A percentile compares a stretch with the other conserved stretches of the same genome.
Evolutionary conservation across 2,797 vertebrate species (phyloP).

Genomic region (Melanotaenia pygmaea): DNA sequence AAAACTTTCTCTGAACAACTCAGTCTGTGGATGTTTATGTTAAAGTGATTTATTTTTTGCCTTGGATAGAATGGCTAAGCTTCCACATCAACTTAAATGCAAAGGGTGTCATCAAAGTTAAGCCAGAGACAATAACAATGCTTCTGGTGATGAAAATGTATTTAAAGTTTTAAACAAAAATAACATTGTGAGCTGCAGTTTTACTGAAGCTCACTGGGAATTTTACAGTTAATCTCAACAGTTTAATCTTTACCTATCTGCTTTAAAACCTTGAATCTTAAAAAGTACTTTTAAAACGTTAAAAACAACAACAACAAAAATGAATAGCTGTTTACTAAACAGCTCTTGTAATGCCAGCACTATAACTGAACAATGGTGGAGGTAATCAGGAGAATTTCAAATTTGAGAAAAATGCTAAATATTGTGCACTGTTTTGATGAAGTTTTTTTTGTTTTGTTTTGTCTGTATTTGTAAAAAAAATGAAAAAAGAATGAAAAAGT

Average conservation of each 20-base stretch:
- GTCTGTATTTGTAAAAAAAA: slow-evolving; percentile 16
- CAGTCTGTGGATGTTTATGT: background rate
- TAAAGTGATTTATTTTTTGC: background rate
- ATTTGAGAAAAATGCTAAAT: background rate
- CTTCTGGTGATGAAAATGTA: background rate
- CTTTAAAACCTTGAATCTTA: background rate
- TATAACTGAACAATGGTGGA: background rate
- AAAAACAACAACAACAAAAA: background rate
- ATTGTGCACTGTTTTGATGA: slow-evolving; percentile 5
- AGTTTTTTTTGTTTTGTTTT: background rate
- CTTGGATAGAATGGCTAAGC: background rate
- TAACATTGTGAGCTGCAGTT: background rate
- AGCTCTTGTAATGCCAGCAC: background rate
- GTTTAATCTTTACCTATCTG: background rate
- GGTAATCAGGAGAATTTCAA: background rate
- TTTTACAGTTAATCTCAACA: background rate
- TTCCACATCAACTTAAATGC: background rate
- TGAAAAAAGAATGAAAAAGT: no score
- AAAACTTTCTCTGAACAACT: background rate
- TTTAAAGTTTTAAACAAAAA: background rate
- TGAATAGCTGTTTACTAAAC: background rate
- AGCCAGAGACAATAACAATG: background rate
- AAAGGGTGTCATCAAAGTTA: background rate
- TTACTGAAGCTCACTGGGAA: background rate
- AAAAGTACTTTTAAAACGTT: background rate